Conservation (phyloP, 2,113 vertebrate species). For the Scatophagus argus region DNA sequence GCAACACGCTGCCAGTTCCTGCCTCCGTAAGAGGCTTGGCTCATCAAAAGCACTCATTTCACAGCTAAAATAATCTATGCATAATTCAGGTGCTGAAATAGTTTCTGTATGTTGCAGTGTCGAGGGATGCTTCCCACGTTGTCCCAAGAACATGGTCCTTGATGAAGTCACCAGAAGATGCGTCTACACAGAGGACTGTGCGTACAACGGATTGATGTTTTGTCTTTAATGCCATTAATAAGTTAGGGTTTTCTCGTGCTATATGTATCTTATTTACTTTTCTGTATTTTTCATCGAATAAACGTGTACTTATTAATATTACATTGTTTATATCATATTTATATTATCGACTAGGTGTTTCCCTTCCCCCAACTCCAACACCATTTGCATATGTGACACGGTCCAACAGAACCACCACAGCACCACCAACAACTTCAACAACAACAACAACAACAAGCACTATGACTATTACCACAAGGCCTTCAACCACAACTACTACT, state of each 20-base stretch:
- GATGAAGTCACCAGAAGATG: slow-evolving; percentile 96
- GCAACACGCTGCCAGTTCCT: slow-evolving; percentile 92
- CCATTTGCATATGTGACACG: slow-evolving; percentile 83
- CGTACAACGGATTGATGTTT: slow-evolving; percentile 72
- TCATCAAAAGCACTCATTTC: slow-evolving; percentile 8
- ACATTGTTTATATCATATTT: no score
- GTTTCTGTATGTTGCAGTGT: slow-evolving; percentile 84
- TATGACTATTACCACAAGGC: neutral
- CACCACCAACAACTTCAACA: slow-evolving; percentile 47
- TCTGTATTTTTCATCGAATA: no score
- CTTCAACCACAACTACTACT: neutral
- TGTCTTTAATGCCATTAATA: neutral
- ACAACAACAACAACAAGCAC: slow-evolving; percentile 25
- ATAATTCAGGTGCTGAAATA: slow-evolving; percentile 10
- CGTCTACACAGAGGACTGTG: slow-evolving; percentile 96
- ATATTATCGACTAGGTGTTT: slow-evolving; percentile 75
- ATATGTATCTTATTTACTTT: neutral
- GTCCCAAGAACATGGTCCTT: slow-evolving; percentile 94
- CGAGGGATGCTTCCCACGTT: slow-evolving; percentile 96
- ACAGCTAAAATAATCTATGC: slow-evolving; percentile 1
- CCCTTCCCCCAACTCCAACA: slow-evolving; percentile 83
- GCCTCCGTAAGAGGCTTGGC: slow-evolving; percentile 89
- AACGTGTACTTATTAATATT: no score
- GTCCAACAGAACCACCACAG: slow-evolving; percentile 78
- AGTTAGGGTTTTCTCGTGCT: neutral